Evolutionary conservation across 37 sponge, comb jelly and placozoan genomes (phyloP), one percentile per base, ranked within the genome.

Genomic region (Diacarnus erythraeanus): DNA sequence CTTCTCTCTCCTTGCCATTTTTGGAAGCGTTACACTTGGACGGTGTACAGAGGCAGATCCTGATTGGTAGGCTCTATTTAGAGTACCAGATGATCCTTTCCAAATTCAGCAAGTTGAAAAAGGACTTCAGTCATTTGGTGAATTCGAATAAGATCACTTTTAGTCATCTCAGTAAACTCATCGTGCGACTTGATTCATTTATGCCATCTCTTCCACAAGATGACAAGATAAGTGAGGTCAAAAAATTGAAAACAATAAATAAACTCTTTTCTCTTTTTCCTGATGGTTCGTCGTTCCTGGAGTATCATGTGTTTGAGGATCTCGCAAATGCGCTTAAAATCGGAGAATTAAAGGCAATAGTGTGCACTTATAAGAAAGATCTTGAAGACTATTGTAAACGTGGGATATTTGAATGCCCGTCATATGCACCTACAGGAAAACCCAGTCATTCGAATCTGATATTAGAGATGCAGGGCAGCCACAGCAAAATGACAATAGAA

Each of bases 241-340:
- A 54, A 35, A 74, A 54, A 18, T 35, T 29, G 25, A 74, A 51
- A 26, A 74, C 54, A 25, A 36, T 74, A 4, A 18, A 33, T 22
- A 2, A 47, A 38, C 20, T 54, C 35, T 54, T 42, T 3, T 15
- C 1, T 25, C 8, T 54, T 15, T 29, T 74, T 2, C 57, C 74
- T 1, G 74, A 74, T 1, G 74, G 54, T 35, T 1, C 54, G 1
- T 74, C 74, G 3, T n/a, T 74, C 3, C 34, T 74, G 38, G 56
- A 74, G 27, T 74, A 74, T 30, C 74, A 74, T 18, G 36, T 74
- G 1, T 74, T 56, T 30, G 57, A 74, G 31, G 57, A 47, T 30
- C 29, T 74, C 9, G 74, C 74, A 1, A 27, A 54, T 27, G 74
- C 47, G 5, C 35, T 74, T 6, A 41, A 41, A 8, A 10, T 41